These are phyloP conservation scores for Ricordea florida DNA, from an alignment of 92 coral and sea anemone species.

Conservation along the genomic window DNA sequence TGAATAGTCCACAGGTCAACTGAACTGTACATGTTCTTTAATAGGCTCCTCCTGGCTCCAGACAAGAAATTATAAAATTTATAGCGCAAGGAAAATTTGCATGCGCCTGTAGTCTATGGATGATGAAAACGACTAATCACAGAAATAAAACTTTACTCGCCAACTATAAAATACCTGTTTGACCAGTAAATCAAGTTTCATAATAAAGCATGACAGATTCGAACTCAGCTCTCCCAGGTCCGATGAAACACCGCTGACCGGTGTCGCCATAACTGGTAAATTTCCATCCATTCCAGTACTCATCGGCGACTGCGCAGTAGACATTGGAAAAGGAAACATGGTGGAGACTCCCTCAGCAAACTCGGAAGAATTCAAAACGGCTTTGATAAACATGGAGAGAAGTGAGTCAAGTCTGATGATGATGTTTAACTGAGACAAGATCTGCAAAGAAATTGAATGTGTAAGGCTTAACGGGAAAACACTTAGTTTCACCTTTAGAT, in stretches of 20 bases:
- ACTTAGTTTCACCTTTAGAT: background rate
- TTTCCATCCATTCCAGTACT: constrained; percentile 30
- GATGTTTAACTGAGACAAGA: constrained; percentile 84
- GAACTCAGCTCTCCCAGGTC: constrained; percentile 79
- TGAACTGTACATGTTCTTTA: background rate
- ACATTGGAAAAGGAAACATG: constrained; percentile 82
- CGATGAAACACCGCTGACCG: constrained; percentile 63
- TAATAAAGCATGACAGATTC: constrained; percentile 85
- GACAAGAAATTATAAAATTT: too few relatives aligned
- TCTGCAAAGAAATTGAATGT: constrained; percentile 39
- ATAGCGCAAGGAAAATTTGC: background rate
- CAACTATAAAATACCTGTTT: constrained; percentile 89
- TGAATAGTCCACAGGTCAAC: background rate
- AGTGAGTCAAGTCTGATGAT: constrained; percentile 85
- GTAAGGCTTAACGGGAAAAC: background rate
- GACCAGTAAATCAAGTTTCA: constrained; percentile 96
- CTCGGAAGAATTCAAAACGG: constrained; percentile 76
- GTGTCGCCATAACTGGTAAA: constrained; percentile 36
- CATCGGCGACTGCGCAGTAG: constrained; percentile 46
- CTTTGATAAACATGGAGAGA: constrained; percentile 86
- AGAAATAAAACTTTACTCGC: too few relatives aligned
- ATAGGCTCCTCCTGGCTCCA: too few relatives aligned
- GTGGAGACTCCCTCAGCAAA: constrained; percentile 71
- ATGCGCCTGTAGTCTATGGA: background rate
- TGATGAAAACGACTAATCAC: too few relatives aligned